phyloP scores from a whole-genome alignment of 53 echinoderm and acorn worm genomes.

The Apostichopus leukothele region DNA sequence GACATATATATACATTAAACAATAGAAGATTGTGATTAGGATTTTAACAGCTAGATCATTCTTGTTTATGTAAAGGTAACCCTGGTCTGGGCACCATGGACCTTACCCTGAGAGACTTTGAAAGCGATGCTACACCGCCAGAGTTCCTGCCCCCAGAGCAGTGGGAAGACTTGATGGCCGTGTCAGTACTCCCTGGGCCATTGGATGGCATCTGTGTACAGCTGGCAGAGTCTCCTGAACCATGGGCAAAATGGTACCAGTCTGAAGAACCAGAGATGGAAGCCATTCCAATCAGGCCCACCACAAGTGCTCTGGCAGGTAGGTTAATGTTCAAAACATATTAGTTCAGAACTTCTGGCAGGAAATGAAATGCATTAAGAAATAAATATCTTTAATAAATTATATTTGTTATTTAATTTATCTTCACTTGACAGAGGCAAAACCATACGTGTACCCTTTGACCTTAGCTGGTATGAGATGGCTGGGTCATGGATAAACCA shows the following conservation, averaged over 20 bases:
- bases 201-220: conserved; percentile 87
- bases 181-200: conserved; percentile 96
- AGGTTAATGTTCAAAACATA: not conserved
- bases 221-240: conserved; percentile 72
- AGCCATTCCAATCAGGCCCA: conserved; percentile 68
- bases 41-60: too few relatives aligned
- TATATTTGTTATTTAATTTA: not conserved
- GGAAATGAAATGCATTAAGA: too few relatives aligned
- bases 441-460: too few relatives aligned
- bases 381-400: not conserved
- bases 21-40: too few relatives aligned
- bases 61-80: conserved; percentile 55
- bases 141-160: conserved; percentile 73
- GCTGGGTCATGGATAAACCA: too few relatives aligned
- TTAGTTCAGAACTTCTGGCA: too few relatives aligned
- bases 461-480: too few relatives aligned
- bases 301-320: conserved; percentile 21
- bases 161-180: conserved; percentile 93
- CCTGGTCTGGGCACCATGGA: conserved; percentile 98
- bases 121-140: conserved; percentile 74
- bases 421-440: too few relatives aligned
- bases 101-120: conserved; percentile 84
- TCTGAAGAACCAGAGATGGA: conserved; percentile 72
- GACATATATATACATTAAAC: too few relatives aligned
- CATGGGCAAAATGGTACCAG: conserved; percentile 87